Conservation (phyloP, 37 sponge, comb jelly and placozoan species). For the Ephydatia muelleri region DNA sequence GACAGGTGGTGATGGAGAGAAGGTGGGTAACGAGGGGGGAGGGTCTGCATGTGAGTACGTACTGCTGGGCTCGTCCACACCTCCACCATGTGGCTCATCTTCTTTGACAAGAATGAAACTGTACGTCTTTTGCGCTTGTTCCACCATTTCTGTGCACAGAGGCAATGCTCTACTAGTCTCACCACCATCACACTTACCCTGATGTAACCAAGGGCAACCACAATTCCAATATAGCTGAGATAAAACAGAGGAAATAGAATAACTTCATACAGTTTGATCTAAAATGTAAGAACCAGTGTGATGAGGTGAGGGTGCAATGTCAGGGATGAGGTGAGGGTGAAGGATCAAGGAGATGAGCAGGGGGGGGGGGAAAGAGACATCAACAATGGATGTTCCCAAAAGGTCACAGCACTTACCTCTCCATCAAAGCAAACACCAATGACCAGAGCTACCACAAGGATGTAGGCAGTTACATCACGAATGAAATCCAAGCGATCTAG, state of each 20-base stretch:
- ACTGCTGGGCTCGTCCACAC: not conserved
- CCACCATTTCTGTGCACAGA: not conserved
- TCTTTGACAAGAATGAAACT: not conserved
- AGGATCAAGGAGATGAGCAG: not conserved
- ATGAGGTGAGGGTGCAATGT: not conserved
- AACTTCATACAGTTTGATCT: constrained; percentile 79
- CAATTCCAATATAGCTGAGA: constrained; percentile 69
- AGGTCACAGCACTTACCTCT: constrained; percentile 41
- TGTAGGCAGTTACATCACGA: constrained; percentile 73
- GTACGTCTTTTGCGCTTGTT: not conserved
- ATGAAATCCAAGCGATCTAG: constrained; percentile 54
- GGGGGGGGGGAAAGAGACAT: not conserved
- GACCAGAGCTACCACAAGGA: constrained; percentile 60
- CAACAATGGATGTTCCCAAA: too few species aligned
- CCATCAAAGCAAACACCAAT: constrained; percentile 70
- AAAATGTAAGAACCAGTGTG: not conserved
- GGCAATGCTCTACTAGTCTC: not conserved
- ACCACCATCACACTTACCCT: constrained; percentile 21
- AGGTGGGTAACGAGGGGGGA: constrained; percentile 1
- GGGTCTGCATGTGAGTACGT: not conserved
- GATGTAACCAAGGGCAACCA: constrained; percentile 51
- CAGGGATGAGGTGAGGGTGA: not conserved
- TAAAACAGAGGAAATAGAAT: constrained; percentile 72
- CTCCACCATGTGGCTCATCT: not conserved
- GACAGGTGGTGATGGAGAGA: not conserved